Evolutionary conservation across 2,888 invertebrate genomes (phyloP).

Genomic region (Eilema caniola): DNA sequence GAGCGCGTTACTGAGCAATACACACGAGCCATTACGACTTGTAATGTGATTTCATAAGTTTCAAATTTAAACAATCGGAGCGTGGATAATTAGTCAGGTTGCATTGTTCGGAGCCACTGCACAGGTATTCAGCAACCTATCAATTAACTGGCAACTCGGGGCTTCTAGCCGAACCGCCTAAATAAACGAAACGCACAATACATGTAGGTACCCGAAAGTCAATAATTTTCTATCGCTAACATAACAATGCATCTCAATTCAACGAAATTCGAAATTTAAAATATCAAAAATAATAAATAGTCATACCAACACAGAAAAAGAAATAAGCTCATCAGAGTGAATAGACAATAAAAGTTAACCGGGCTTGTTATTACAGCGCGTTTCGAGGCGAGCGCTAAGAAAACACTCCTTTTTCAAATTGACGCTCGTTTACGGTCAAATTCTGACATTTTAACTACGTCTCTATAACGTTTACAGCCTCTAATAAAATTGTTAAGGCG

Average conservation of each 20-base stretch:
- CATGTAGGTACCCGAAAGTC: slow-evolving; percentile 24
- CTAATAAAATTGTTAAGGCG: slow-evolving; percentile 81
- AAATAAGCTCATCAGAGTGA: slow-evolving; percentile 82
- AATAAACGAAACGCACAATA: slow-evolving; percentile 72
- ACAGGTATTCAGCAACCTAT: slow-evolving; percentile 81
- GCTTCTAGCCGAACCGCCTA: slow-evolving; percentile 76
- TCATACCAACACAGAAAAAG: slow-evolving; percentile 71
- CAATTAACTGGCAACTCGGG: slow-evolving; percentile 68
- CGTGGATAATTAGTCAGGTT: slow-evolving; percentile 78
- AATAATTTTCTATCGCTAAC: slow-evolving; percentile 69
- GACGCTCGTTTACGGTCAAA: slow-evolving; percentile 80
- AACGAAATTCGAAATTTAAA: slow-evolving; percentile 54
- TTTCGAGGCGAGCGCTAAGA: slow-evolving; percentile 72
- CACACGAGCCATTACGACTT: slow-evolving; percentile 65
- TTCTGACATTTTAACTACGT: slow-evolving; percentile 83
- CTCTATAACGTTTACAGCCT: slow-evolving; percentile 78
- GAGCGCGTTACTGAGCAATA: slow-evolving; percentile 50
- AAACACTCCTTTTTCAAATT: slow-evolving; percentile 83
- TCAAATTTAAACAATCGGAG: slow-evolving; percentile 84
- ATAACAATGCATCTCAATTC: slow-evolving; percentile 66
- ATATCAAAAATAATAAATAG: slow-evolving; percentile 74
- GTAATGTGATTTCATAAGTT: slow-evolving; percentile 80
- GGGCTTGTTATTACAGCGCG: slow-evolving; percentile 75
- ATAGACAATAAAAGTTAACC: slow-evolving; percentile 80
- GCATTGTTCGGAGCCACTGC: slow-evolving; percentile 81